These are phyloP conservation scores for Andrena dorsata DNA, from an alignment of 2,888 invertebrate genomes.

Conservation along the genomic window DNA sequence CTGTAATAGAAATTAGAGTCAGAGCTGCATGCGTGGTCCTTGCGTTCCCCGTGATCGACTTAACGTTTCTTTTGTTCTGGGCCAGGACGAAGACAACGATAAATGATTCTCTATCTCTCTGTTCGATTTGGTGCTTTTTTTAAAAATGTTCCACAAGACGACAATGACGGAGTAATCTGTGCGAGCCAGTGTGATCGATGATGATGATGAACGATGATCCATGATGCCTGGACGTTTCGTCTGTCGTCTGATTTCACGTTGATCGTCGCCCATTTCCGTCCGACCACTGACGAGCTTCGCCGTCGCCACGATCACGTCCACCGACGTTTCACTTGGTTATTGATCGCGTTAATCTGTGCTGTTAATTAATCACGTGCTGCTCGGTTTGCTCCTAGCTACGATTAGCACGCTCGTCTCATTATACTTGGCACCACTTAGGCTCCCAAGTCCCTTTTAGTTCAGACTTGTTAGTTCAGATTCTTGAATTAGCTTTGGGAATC, in stretches of 20 bases:
- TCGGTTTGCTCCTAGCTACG: too few relatives aligned
- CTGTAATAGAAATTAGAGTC: slow-evolving; percentile 79
- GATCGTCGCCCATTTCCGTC: slow-evolving; percentile 37
- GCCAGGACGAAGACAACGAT: slow-evolving; percentile 26
- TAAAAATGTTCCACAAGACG: slow-evolving; percentile 27
- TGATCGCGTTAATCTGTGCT: slow-evolving; percentile 27
- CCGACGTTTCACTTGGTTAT: slow-evolving; percentile 40
- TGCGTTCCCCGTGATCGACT: slow-evolving; percentile 12
- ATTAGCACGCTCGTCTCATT: not conserved
- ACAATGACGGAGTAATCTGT: slow-evolving; percentile 44
- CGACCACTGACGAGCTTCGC: slow-evolving; percentile 17
- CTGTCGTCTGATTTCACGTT: slow-evolving; percentile 38
- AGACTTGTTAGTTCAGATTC: not conserved
- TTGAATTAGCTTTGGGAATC: not conserved
- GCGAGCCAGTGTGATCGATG: slow-evolving; percentile 44
- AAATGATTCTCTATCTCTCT: slow-evolving; percentile 2
- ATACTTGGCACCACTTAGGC: not conserved
- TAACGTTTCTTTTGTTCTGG: slow-evolving; percentile 13
- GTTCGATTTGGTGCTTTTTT: not conserved
- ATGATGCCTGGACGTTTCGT: slow-evolving; percentile 40
- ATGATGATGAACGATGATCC: slow-evolving; percentile 54
- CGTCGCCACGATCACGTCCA: slow-evolving; percentile 44
- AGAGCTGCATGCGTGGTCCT: slow-evolving; percentile 52
- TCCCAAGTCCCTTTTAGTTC: too few relatives aligned
- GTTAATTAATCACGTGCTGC: slow-evolving; percentile 30